Percentiles rank a stretch among this genome's conserved stretches.
phyloP scores from a whole-genome alignment of 2,888 invertebrate species.

The Catocala nupta region DNA sequence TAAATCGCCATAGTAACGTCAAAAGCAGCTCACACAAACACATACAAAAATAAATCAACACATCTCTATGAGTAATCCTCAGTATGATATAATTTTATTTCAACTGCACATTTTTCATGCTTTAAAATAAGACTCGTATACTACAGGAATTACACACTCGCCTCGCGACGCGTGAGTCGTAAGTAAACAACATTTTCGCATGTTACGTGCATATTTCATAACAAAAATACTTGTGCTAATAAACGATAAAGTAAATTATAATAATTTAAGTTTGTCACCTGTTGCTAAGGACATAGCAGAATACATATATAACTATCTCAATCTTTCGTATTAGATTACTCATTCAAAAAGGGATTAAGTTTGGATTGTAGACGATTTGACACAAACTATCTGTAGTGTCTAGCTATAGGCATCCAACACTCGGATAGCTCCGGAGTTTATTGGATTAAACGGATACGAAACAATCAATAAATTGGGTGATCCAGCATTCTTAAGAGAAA shows the following conservation, averaged over 20 bases:
- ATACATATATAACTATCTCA: no score
- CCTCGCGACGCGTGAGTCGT: constrained; percentile 27
- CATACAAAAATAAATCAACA: constrained; percentile 1
- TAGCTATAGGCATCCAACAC: no score
- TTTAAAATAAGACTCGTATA: constrained; percentile 17
- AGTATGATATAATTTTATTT: constrained; percentile 34
- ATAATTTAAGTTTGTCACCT: constrained; percentile 25
- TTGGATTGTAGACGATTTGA: no score
- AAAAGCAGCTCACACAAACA: neutral
- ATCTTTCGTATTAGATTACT: no score
- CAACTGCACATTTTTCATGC: constrained; percentile 14
- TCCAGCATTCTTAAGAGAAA: no score
- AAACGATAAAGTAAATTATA: constrained; percentile 40
- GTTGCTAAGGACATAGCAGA: constrained; percentile 6
- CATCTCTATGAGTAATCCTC: constrained; percentile 14
- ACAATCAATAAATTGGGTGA: no score
- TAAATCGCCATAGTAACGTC: neutral
- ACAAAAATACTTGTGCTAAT: constrained; percentile 28
- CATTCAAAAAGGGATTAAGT: no score
- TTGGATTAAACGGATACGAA: no score
- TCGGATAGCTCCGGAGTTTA: no score
- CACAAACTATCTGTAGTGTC: no score
- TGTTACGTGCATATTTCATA: constrained; percentile 31
- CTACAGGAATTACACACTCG: constrained; percentile 35
- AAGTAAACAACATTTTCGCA: constrained; percentile 41